Percentiles rank a stretch among this genome's conserved stretches.
Conservation (phyloP, 1,140 invertebrate genomes). For the Drosophila parabipectinata region DNA sequence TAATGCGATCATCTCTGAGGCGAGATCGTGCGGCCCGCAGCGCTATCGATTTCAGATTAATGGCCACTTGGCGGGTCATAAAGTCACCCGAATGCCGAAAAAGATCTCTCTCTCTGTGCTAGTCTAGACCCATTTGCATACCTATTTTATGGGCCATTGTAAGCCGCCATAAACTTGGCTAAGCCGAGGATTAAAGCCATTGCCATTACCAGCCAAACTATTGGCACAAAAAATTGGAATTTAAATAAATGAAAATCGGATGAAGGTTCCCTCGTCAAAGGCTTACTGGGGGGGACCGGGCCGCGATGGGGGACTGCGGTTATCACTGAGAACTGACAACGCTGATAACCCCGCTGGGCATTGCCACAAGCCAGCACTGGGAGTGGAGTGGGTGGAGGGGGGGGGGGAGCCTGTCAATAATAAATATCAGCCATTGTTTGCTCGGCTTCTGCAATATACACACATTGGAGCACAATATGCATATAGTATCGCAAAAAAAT, state of each 20-base stretch:
- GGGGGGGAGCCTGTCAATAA: constrained; percentile 66
- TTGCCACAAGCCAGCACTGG: constrained; percentile 15
- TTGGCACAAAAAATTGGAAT: constrained; percentile 50
- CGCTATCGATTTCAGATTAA: constrained; percentile 66
- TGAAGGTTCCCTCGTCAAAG: constrained; percentile 58
- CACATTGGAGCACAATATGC: constrained; percentile 21
- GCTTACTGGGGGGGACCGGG: constrained; percentile 41
- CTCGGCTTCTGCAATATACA: constrained; percentile 16
- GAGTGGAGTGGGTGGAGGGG: not conserved
- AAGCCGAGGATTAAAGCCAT: constrained; percentile 57
- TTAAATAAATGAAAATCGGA: constrained; percentile 77
- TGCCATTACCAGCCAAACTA: constrained; percentile 43
- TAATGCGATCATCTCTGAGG: constrained; percentile 34
- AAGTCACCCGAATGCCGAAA: constrained; percentile 34
- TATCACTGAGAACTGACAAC: constrained; percentile 70
- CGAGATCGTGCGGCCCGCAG: constrained; percentile 41
- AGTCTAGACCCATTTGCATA: constrained; percentile 39
- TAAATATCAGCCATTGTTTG: constrained; percentile 81
- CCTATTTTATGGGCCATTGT: constrained; percentile 21
- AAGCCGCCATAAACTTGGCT: constrained; percentile 70
- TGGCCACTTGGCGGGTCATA: constrained; percentile 71
- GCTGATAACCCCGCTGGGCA: constrained; percentile 72
- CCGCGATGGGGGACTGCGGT: constrained; percentile 11
- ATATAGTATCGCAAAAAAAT: constrained; percentile 50
- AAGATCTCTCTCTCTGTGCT: constrained; percentile 15